Evolutionary conservation across 2,113 vertebrate species (phyloP).

Genomic region (Nothobranchius kuhntae): DNA sequence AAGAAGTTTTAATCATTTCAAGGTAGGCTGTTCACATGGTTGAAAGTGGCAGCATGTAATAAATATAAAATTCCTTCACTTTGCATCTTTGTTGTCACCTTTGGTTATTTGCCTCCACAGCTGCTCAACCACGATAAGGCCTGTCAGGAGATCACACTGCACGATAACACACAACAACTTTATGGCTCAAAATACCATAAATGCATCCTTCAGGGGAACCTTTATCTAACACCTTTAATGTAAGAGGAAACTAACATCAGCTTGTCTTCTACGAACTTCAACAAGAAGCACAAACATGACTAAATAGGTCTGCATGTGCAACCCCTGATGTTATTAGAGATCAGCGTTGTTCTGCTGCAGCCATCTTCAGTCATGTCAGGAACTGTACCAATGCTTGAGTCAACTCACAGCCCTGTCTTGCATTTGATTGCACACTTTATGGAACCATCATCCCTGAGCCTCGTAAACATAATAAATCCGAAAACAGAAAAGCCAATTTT

Average conservation of each 20-base stretch:
- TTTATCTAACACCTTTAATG: neutral
- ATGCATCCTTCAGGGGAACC: neutral
- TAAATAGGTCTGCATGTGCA: neutral
- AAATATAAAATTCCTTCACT: neutral
- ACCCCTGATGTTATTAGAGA: neutral
- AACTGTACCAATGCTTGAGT: constrained; percentile 29
- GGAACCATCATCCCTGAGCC: constrained; percentile 48
- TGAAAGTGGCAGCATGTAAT: neutral
- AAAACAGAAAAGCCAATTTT: constrained; percentile 47
- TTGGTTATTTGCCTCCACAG: neutral
- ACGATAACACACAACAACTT: neutral
- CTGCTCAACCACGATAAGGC: neutral
- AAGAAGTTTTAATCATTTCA: neutral
- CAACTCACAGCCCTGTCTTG: constrained; percentile 25
- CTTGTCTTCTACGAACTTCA: neutral
- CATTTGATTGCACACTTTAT: constrained; percentile 57
- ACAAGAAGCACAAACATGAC: neutral
- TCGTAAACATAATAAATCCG: constrained; percentile 59
- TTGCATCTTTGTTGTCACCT: neutral
- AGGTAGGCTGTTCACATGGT: neutral
- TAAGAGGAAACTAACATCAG: neutral
- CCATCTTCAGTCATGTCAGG: neutral
- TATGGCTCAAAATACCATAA: neutral
- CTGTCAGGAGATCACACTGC: neutral
- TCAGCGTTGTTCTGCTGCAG: constrained; percentile 3